Conservation (phyloP, 2,888 invertebrate species). For the Leptinotarsa tumamoca region DNA sequence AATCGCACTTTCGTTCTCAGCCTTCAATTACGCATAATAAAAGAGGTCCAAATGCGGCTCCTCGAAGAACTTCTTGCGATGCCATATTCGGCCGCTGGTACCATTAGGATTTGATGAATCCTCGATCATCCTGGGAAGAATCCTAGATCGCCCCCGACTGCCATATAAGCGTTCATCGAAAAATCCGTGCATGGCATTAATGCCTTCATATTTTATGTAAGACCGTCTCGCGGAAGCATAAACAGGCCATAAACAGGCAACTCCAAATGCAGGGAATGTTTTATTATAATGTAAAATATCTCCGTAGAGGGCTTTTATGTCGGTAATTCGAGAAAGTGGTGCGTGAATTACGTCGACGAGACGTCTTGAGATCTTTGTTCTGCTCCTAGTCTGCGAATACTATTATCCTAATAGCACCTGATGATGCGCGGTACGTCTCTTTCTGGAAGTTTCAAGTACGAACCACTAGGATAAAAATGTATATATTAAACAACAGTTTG, state of each 20-base stretch:
- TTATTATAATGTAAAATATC: conserved; percentile 49
- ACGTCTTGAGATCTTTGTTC: conserved; percentile 16
- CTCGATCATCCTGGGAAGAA: not conserved
- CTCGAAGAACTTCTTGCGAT: not conserved
- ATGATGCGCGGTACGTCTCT: not conserved
- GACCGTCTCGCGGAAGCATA: conserved; percentile 19
- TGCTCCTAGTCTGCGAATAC: not conserved
- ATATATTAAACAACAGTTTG: too few relatives aligned
- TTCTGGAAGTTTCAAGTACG: not conserved
- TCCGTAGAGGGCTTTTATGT: conserved; percentile 40
- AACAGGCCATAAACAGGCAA: conserved; percentile 24
- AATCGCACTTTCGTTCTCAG: too few relatives aligned
- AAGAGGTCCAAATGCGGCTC: not conserved
- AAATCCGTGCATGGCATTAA: conserved; percentile 4
- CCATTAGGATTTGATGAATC: not conserved
- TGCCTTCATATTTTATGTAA: not conserved
- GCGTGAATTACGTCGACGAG: not conserved
- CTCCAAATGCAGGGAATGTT: conserved; percentile 40
- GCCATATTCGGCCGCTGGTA: not conserved
- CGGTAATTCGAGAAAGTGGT: conserved; percentile 46
- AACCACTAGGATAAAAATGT: not conserved
- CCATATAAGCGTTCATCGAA: not conserved
- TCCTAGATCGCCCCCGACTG: not conserved
- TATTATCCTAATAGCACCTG: not conserved
- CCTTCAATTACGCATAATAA: too few relatives aligned